Conservation (phyloP, 1,140 invertebrate genomes). For the Drosophila setifemur region DNA sequence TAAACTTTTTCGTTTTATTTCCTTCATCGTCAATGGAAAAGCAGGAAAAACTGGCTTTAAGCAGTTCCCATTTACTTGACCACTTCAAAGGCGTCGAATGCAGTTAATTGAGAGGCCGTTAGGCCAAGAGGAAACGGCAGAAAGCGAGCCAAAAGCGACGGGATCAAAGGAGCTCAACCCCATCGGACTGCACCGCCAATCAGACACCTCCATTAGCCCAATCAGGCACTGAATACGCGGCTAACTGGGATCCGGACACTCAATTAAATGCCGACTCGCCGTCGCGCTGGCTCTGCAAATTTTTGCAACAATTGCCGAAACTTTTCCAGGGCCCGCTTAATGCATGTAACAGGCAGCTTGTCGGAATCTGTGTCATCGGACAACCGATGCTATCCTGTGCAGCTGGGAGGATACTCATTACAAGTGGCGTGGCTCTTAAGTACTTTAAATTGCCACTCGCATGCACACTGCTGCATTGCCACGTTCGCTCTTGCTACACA, state of each 20-base stretch:
- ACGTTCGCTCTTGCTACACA: neutral
- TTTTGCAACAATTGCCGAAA: constrained; percentile 28
- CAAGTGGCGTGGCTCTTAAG: constrained; percentile 55
- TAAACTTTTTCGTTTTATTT: too few relatives aligned
- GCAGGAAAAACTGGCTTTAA: constrained; percentile 22
- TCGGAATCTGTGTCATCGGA: constrained; percentile 64
- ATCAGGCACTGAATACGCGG: constrained; percentile 34
- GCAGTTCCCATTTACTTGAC: constrained; percentile 8
- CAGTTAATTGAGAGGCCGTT: constrained; percentile 62
- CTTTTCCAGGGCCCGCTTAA: constrained; percentile 13
- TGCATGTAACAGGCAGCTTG: constrained; percentile 12
- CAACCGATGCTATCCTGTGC: constrained; percentile 5
- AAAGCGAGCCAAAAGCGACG: neutral
- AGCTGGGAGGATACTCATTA: constrained; percentile 55
- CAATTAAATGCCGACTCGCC: constrained; percentile 51
- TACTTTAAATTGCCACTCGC: constrained; percentile 65
- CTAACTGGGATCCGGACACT: constrained; percentile 31
- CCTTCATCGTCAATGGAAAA: neutral
- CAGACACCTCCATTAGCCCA: constrained; percentile 58
- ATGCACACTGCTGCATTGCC: constrained; percentile 15
- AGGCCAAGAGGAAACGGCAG: constrained; percentile 1
- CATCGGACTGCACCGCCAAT: constrained; percentile 2
- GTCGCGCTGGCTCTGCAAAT: constrained; percentile 5
- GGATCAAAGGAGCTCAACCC: constrained; percentile 18
- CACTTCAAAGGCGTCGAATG: constrained; percentile 60